Evolutionary conservation across 2,888 invertebrate genomes (phyloP), one percentile per base, ranked within the genome.

Genomic region (Thalpophila matura): DNA sequence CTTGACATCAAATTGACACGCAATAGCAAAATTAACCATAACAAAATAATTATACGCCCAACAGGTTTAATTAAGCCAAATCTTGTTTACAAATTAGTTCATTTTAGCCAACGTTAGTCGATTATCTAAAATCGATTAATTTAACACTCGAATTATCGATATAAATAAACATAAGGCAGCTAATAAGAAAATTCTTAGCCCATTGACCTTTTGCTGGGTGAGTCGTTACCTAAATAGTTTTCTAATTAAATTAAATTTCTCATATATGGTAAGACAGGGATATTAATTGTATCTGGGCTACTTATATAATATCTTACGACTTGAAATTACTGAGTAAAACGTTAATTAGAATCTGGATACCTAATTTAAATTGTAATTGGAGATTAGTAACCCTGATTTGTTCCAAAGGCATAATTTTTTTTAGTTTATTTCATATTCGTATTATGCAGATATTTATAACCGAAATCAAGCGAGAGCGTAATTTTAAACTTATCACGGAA

Each of bases 1-100:
- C 58, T 61, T 74, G 57, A 63, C 26, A 47, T 55, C 22, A n/a
- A 42, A 58, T 31, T 46, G 24, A 31, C 22, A 26, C 7, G 4
- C 12, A 16, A 51, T 9, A 46, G 16, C 20, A 50, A 59, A 51
- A 53, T 53, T 38, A 45, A 22, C 16, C 9, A 37, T 54, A 50
- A 43, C 14, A 49, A 43, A 55, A 46, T 63, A 40, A 59, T 57
- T 60, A 71, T 47, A 46, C 20, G 26, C 1, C 5, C 1, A 70
- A 55, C 74, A 20, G 40, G 70, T 77, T 70, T 74, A 53, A 33
- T 37, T 6, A 0, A 46, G 10, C n/a, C 22, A 55, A 45, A 27
- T 51, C 50, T 57, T 56, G 72, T 64, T 66, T 61, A 57, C 66
- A 66, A 77, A 77, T 77, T 61, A 74, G 56, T 71, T 72, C 6